These are phyloP conservation scores for Poecile montanus DNA, from an alignment of 2,797 vertebrate genomes.

Conservation along the genomic window DNA sequence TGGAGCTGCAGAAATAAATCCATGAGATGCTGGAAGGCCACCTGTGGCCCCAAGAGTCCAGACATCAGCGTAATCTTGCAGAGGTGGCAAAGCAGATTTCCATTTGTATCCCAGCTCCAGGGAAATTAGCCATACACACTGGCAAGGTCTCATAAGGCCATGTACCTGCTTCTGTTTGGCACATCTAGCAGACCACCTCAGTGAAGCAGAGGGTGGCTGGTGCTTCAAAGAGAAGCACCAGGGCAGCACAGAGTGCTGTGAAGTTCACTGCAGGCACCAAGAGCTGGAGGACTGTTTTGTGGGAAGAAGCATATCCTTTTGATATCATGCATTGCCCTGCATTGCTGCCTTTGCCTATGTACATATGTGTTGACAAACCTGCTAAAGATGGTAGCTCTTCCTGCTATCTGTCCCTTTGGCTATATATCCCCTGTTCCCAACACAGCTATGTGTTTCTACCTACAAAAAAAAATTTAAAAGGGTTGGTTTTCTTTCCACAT, in stretches of 20 bases:
- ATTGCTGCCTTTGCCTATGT: neutral
- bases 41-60: neutral
- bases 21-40: neutral
- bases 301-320: neutral
- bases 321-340: neutral
- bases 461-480: neutral
- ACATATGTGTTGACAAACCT: neutral
- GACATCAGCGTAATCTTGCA: neutral
- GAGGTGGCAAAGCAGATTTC: neutral
- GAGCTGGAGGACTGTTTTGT: neutral
- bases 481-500: neutral
- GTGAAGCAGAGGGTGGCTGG: neutral
- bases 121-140: fast-evolving
- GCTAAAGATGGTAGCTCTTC: neutral
- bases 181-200: neutral
- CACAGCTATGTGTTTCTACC: neutral
- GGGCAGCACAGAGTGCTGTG: fast-evolving
- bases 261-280: neutral
- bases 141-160: neutral
- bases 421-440: neutral
- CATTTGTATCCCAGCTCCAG: neutral
- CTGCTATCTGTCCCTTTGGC: neutral
- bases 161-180: neutral
- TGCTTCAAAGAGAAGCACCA: neutral
- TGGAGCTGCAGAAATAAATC: neutral